These are phyloP conservation scores for Microcebus ravelobensis DNA, from an alignment of 2,113 vertebrate species.

Conservation along the genomic window DNA sequence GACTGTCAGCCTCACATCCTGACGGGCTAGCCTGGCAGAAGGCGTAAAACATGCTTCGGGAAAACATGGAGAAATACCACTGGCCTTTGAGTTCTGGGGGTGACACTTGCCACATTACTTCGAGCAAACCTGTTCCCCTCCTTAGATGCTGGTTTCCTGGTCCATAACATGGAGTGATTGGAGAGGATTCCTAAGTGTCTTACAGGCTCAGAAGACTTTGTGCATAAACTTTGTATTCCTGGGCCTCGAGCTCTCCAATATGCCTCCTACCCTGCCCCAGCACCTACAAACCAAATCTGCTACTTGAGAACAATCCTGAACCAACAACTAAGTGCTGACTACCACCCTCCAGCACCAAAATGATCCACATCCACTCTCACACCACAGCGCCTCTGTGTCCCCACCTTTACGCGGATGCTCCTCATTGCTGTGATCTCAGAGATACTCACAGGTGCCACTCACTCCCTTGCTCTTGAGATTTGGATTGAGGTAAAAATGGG, in stretches of 20 bases:
- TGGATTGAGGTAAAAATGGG: not conserved
- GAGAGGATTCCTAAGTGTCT: not conserved
- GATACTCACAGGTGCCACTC: not conserved
- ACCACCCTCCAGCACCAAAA: not conserved
- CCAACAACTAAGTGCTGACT: not conserved
- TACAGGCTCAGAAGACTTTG: not conserved
- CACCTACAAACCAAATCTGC: not conserved
- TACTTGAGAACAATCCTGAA: not conserved
- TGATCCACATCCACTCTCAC: not conserved
- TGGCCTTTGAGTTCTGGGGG: not conserved
- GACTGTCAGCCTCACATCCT: not conserved
- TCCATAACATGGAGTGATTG: not conserved
- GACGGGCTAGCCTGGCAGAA: not conserved
- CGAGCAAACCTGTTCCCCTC: not conserved
- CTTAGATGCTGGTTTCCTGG: not conserved
- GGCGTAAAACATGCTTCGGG: not conserved
- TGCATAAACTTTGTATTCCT: not conserved
- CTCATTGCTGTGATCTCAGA: not conserved
- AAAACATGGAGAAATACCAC: not conserved
- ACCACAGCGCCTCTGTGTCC: not conserved
- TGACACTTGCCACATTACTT: not conserved
- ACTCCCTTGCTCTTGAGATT: not conserved
- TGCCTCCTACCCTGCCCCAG: not conserved
- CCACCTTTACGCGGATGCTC: not conserved
- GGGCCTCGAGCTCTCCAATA: not conserved